phyloP scores from a whole-genome alignment of 2,888 invertebrate species.

The Sesia apiformis region DNA sequence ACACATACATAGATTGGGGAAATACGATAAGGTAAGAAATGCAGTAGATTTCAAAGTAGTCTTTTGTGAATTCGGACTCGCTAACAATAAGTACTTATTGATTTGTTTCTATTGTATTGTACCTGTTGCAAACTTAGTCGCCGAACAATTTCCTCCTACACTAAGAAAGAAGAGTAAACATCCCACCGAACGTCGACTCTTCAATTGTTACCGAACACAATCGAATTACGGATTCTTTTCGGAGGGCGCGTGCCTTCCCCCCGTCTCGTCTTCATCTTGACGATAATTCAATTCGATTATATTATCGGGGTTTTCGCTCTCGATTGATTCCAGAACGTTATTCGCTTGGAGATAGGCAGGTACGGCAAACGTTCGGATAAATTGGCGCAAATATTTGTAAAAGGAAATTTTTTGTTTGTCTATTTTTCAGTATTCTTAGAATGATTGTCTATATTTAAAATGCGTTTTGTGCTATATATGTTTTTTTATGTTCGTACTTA shows the following conservation, averaged over 20 bases:
- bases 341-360: constrained; percentile 25
- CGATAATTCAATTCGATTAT: constrained; percentile 72
- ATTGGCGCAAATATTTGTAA: constrained; percentile 41
- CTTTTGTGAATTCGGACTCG: too few species aligned
- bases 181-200: constrained; percentile 41
- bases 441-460: too few species aligned
- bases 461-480: too few species aligned
- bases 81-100: too few species aligned
- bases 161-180: constrained; percentile 19
- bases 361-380: constrained; percentile 13
- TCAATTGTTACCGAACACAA: constrained; percentile 64
- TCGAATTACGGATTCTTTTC: constrained; percentile 63
- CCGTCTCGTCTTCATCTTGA: constrained; percentile 50
- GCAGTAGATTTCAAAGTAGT: too few species aligned
- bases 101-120: background rate
- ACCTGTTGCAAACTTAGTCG: background rate
- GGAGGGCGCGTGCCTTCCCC: constrained; percentile 14
- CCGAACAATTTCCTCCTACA: background rate
- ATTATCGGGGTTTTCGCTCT: constrained; percentile 57
- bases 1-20: too few species aligned
- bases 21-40: too few species aligned
- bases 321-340: constrained; percentile 50
- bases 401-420: constrained; percentile 9
- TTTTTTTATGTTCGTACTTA: too few species aligned
- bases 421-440: background rate